phyloP scores from a whole-genome alignment of 2,113 vertebrate genomes.

The Entelurus aequoreus region DNA sequence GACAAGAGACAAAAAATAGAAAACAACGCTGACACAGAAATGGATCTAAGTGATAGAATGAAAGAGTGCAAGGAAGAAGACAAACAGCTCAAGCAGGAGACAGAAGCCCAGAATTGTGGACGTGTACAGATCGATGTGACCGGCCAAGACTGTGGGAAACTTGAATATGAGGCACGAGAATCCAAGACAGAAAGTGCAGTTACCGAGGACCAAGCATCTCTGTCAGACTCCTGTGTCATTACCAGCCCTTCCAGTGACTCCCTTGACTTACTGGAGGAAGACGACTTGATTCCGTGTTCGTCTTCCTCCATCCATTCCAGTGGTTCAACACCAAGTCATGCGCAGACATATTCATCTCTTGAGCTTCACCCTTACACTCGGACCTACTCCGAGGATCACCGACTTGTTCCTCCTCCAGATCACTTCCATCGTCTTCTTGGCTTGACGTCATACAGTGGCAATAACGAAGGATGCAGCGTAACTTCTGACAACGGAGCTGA shows the following conservation, averaged over 20 bases:
- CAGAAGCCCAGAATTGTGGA: not conserved
- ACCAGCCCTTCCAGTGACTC: constrained; percentile 89
- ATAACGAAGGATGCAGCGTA: constrained; percentile 4
- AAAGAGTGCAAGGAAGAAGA: constrained; percentile 18
- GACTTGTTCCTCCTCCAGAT: constrained; percentile 47
- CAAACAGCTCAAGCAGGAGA: not conserved
- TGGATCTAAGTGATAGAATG: not conserved
- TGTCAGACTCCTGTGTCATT: constrained; percentile 77
- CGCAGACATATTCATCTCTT: constrained; percentile 3
- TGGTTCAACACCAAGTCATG: constrained; percentile 22
- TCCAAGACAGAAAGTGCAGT: constrained; percentile 2
- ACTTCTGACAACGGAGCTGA: constrained; percentile 40
- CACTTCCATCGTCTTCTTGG: constrained; percentile 53
- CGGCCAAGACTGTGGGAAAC: not conserved
- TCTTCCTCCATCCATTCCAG: constrained; percentile 66
- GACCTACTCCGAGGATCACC: constrained; percentile 23
- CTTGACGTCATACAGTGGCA: not conserved
- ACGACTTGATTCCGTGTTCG: constrained; percentile 78
- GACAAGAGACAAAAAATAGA: constrained; percentile 37
- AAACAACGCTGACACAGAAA: constrained; percentile 36
- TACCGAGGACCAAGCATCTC: constrained; percentile 42
- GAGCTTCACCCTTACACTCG: constrained; percentile 33
- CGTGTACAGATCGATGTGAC: constrained; percentile 7
- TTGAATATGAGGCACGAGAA: constrained; percentile 4
- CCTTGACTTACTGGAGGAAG: constrained; percentile 85